Base-by-base conservation (phyloP, 2,113 vertebrate species). In the Lagopus leucura region DNA sequence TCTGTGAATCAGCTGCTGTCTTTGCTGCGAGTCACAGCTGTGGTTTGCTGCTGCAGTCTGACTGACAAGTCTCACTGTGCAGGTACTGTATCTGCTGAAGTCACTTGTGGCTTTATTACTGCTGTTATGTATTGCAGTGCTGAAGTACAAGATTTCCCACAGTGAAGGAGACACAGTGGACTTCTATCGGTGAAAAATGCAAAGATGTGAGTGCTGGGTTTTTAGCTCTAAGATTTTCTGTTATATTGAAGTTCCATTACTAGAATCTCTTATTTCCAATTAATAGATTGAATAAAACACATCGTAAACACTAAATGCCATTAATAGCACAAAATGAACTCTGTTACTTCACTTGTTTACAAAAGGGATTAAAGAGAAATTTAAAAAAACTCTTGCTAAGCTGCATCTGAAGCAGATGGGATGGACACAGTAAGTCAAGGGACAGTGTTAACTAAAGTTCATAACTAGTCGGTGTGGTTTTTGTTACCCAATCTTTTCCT, bases 41-140 rank as follows among this genome's bases (percentile, higher is more conserved):
- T 10, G 14, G 36, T n/a, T 13, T 7, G 25, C 18, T 58, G 65
- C 24, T 32, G 43, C 48, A 11, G 43, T 7, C 64, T 47, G 67
- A 34, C 54, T 55, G 67, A 42, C 45, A 30, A 16, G 52, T 36
- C 60, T 11, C 2, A 0, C 11, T 40, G 55, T 36, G 28, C 13
- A 4, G 36, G 61, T 28, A 7, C 32, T 28, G 22, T 43, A 11
- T 8, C 45, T 61, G 34, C 80, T 69, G 65, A 50, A 30, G 36
- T 5, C 50, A 11, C 17, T 2, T 22, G 24, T 7, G 32, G 36
- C 4, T 38, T 1, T 28, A 3, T 50, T 6, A n/a, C 36, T 63
- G 0, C 11, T 3, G 5, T 61, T 7, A 4, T 19, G 4, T 28
- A 5, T 36, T 43, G 17, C 47, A 43, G 40, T 47, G 55, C 11